These are phyloP conservation scores for Eueides isabella DNA, from an alignment of 1,140 invertebrate species.

Conservation along the genomic window DNA sequence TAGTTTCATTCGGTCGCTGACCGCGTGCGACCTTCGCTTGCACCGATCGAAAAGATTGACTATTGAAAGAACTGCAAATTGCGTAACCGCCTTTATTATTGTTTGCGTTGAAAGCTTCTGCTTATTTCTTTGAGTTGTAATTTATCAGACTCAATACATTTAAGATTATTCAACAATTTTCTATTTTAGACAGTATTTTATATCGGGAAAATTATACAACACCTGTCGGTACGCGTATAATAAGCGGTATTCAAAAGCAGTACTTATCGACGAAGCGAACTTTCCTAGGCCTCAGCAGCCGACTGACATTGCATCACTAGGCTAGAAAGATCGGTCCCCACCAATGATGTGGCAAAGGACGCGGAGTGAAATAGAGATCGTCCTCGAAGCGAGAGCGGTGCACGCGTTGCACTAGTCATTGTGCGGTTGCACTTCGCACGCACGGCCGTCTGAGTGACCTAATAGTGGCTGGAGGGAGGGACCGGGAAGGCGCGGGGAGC, in stretches of 20 bases:
- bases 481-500: slow-evolving; percentile 74
- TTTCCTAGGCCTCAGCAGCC: slow-evolving; percentile 66
- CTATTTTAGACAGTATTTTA: neutral
- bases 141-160: neutral
- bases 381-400: slow-evolving; percentile 81
- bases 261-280: slow-evolving; percentile 47
- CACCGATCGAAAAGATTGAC: slow-evolving; percentile 65
- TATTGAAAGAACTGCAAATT: slow-evolving; percentile 54
- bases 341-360: slow-evolving; percentile 80
- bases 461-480: slow-evolving; percentile 79
- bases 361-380: slow-evolving; percentile 80
- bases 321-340: slow-evolving; percentile 81
- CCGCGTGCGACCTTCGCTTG: slow-evolving; percentile 76
- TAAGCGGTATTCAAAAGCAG: slow-evolving; percentile 32
- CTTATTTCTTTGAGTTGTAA: neutral
- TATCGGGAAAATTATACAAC: slow-evolving; percentile 22
- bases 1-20: slow-evolving; percentile 70
- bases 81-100: slow-evolving; percentile 62
- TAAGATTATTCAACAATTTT: neutral
- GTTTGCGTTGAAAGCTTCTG: slow-evolving; percentile 41
- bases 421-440: slow-evolving; percentile 77
- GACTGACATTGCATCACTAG: slow-evolving; percentile 73
- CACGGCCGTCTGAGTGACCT: slow-evolving; percentile 78
- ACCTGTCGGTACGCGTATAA: slow-evolving; percentile 23
- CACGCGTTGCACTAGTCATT: slow-evolving; percentile 80